Evolutionary conservation across 2,888 invertebrate genomes (phyloP).

Genomic region (Melinopterus prodromus): DNA sequence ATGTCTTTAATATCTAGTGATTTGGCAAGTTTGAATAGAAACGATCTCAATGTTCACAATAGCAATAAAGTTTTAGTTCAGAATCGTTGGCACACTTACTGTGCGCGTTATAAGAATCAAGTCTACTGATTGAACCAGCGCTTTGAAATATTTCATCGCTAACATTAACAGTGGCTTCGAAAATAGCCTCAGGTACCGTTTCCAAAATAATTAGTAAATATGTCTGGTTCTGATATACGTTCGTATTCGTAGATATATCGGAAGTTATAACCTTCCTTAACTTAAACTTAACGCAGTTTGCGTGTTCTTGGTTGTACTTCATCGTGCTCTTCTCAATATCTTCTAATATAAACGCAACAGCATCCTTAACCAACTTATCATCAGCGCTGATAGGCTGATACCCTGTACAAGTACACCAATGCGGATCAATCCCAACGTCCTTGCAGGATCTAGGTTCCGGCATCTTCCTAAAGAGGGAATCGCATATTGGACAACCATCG

Average conservation of each 20-base stretch:
- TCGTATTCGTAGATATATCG: conserved; percentile 44
- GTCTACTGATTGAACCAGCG: conserved; percentile 69
- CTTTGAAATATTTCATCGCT: conserved; percentile 54
- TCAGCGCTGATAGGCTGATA: conserved; percentile 61
- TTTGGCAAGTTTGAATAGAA: not conserved
- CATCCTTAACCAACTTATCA: conserved; percentile 63
- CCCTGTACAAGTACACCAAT: conserved; percentile 79
- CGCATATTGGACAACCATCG: conserved; percentile 70
- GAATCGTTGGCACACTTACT: conserved; percentile 65
- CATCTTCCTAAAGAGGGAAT: conserved; percentile 68
- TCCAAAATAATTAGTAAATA: conserved; percentile 73
- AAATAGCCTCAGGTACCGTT: conserved; percentile 71
- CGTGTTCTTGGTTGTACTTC: conserved; percentile 20
- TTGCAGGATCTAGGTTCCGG: conserved; percentile 69
- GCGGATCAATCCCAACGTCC: conserved; percentile 72
- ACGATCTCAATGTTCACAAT: conserved; percentile 53
- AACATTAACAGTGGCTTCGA: conserved; percentile 71
- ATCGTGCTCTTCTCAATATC: conserved; percentile 41
- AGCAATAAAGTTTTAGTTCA: conserved; percentile 67
- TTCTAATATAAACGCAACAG: conserved; percentile 62
- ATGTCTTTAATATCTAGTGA: not conserved
- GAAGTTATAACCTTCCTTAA: conserved; percentile 50
- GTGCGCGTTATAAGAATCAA: conserved; percentile 64
- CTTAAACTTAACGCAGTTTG: conserved; percentile 52
- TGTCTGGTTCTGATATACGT: conserved; percentile 53